Conservation (phyloP, 2,888 invertebrate species). For the Pollenia labialis region DNA sequence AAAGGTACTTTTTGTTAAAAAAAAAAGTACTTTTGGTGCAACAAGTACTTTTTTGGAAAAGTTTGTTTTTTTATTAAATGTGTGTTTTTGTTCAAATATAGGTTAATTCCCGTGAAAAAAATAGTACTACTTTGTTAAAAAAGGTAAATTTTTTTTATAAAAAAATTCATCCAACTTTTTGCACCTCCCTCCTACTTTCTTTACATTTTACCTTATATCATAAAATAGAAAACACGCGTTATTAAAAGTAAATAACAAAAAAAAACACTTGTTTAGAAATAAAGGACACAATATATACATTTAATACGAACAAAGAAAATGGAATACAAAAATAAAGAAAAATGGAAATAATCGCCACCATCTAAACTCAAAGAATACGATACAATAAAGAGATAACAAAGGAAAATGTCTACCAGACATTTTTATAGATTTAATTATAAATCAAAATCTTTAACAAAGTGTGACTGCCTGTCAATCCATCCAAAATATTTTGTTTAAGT, state of each 20-base stretch:
- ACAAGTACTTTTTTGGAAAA: too few relatives aligned
- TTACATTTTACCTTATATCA: background rate
- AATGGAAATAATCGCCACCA: background rate
- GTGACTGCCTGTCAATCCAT: background rate
- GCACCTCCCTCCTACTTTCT: background rate
- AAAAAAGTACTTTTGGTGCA: too few relatives aligned
- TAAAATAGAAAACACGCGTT: conserved; percentile 25
- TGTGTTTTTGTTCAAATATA: too few relatives aligned
- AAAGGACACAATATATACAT: conserved; percentile 5
- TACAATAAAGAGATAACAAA: too few relatives aligned
- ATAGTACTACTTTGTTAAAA: too few relatives aligned
- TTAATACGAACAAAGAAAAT: background rate
- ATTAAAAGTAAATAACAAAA: conserved; percentile 45
- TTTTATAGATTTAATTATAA: conserved; percentile 8
- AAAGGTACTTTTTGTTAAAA: too few relatives aligned
- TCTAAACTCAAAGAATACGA: background rate
- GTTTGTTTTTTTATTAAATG: too few relatives aligned
- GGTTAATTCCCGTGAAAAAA: too few relatives aligned
- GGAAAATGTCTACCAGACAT: background rate
- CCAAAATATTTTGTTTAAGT: background rate
- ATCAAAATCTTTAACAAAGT: conserved; percentile 23
- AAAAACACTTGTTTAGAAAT: conserved; percentile 31
- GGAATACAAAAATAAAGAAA: background rate
- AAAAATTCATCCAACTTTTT: background rate
- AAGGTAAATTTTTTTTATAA: too few relatives aligned